phyloP scores from a whole-genome alignment of 2,797 vertebrate species.

The Onychomys leucogaster region DNA sequence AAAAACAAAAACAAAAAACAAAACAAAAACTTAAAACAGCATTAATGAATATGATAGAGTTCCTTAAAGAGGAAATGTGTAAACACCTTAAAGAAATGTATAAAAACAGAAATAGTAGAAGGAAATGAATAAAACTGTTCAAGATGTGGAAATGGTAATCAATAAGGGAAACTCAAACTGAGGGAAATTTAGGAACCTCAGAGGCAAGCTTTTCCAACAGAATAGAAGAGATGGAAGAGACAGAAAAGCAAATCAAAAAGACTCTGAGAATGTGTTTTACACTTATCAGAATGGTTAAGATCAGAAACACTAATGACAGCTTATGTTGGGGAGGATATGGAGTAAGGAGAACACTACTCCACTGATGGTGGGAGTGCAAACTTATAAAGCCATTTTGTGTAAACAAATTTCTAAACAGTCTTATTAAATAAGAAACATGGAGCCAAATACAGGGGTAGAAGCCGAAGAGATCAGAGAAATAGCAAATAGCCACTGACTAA shows the following conservation, averaged over 20 bases:
- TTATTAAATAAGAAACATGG: too few relatives aligned
- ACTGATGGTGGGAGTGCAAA: not conserved
- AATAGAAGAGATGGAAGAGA: not conserved
- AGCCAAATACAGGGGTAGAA: too few relatives aligned
- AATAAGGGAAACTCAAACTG: not conserved
- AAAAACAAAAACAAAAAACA: not conserved
- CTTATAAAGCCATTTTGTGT: not conserved
- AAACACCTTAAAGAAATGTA: not conserved
- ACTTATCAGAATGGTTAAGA: not conserved
- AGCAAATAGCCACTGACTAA: too few relatives aligned
- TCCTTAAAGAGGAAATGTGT: not conserved
- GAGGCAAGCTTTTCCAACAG: not conserved
- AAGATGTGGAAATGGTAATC: not conserved
- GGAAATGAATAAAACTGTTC: not conserved
- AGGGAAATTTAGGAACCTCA: not conserved
- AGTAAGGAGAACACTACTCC: not conserved
- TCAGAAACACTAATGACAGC: not conserved
- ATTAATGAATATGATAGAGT: not conserved
- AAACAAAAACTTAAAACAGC: not conserved
- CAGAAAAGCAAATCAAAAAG: not conserved
- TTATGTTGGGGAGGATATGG: not conserved
- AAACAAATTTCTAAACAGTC: too few relatives aligned
- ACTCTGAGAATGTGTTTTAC: not conserved
- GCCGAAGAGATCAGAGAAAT: too few relatives aligned
- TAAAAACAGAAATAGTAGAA: not conserved